These are phyloP conservation scores for Tachysurus fulvidraco DNA, from an alignment of 2,113 vertebrate species.

Conservation along the genomic window DNA sequence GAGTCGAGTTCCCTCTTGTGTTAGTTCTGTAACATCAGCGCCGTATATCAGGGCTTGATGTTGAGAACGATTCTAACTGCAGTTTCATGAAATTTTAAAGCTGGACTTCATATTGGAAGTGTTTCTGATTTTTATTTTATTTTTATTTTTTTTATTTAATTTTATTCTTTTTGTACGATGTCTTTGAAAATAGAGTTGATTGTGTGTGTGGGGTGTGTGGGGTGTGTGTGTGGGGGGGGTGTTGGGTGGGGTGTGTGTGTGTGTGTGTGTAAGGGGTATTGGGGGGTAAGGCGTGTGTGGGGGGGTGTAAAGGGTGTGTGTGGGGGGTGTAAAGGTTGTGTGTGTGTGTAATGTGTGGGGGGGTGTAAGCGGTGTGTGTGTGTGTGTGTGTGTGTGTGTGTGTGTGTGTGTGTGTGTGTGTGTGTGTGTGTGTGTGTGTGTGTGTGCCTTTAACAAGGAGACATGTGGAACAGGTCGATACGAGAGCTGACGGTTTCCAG, in stretches of 20 bases:
- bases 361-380: no score
- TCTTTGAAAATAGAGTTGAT: background rate
- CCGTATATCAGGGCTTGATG: background rate
- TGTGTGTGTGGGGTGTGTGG: no score
- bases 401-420: no score
- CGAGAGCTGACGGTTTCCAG: slow-evolving; percentile 27
- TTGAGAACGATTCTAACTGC: background rate
- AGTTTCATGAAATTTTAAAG: background rate
- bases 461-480: background rate
- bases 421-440: slow-evolving; percentile 47
- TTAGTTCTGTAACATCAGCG: background rate
- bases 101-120: background rate
- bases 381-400: no score
- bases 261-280: no score
- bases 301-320: no score
- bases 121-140: background rate
- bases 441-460: slow-evolving; percentile 75
- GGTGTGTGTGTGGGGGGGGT: no score
- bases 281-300: no score
- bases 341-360: no score
- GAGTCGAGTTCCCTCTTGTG: background rate
- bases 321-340: no score
- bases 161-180: background rate
- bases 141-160: no score
- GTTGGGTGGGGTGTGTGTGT: no score